These are phyloP conservation scores for Galagoides demidoff DNA, from an alignment of 2,797 vertebrate genomes.

Conservation along the genomic window DNA sequence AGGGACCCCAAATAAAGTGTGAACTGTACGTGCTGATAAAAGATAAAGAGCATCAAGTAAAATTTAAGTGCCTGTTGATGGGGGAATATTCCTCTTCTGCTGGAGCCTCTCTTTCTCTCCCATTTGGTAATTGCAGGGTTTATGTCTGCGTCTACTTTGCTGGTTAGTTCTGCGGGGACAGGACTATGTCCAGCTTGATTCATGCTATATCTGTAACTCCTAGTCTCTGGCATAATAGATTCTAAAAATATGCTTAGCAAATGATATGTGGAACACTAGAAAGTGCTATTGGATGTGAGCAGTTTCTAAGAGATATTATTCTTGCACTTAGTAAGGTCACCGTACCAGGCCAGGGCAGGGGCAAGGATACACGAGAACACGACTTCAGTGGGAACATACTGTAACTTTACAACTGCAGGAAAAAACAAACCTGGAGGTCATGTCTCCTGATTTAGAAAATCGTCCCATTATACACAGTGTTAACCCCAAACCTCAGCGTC, in stretches of 20 bases:
- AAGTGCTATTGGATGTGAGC: not conserved
- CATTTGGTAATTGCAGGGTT: not conserved
- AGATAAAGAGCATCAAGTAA: not conserved
- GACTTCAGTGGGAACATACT: not conserved
- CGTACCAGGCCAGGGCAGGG: not conserved
- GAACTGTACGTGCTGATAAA: not conserved
- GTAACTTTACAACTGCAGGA: conserved; percentile 1
- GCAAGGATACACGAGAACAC: not conserved
- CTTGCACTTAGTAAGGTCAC: not conserved
- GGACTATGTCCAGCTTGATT: not conserved
- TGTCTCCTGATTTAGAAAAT: conserved; percentile 44
- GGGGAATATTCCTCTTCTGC: not conserved
- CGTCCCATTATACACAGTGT: not conserved
- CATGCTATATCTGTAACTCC: conserved; percentile 31
- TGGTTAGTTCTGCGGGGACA: conserved; percentile 19
- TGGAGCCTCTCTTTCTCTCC: not conserved
- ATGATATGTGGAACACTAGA: conserved; percentile 61
- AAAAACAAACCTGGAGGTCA: not conserved
- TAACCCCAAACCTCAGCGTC: not conserved
- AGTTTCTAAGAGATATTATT: conserved; percentile 43
- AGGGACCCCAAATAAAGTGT: not conserved
- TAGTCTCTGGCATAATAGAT: conserved; percentile 15
- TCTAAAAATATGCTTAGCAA: conserved; percentile 60
- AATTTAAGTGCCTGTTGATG: not conserved
- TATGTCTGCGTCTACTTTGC: not conserved